phyloP scores from a whole-genome alignment of 2,797 vertebrate species.

The Enteromius paludinosus region DNA sequence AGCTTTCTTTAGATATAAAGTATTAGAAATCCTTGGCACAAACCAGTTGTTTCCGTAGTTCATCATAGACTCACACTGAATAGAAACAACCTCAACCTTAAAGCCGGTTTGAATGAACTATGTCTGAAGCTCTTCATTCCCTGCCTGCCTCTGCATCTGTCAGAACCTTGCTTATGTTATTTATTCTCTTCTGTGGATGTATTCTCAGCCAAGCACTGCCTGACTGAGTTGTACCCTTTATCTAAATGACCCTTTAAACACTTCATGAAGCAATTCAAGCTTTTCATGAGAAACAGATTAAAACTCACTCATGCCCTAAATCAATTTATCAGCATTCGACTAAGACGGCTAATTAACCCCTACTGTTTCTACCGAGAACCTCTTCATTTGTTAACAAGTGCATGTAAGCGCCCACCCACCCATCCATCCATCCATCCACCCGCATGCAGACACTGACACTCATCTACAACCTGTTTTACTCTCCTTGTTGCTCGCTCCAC shows the following conservation, averaged over 20 bases:
- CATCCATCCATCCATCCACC: background rate
- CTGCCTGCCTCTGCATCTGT: background rate
- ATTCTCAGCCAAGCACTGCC: conserved; percentile 13
- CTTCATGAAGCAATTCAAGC: conserved; percentile 44
- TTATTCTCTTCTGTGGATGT: conserved; percentile 20
- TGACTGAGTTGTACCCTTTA: conserved; percentile 51
- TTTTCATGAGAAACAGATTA: conserved; percentile 56
- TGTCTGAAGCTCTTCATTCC: background rate
- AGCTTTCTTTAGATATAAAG: background rate
- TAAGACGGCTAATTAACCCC: conserved; percentile 51
- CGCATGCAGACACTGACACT: background rate
- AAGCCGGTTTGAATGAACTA: background rate
- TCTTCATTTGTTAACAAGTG: conserved; percentile 52
- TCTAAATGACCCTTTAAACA: conserved; percentile 55
- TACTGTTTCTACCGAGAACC: conserved; percentile 40
- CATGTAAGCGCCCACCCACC: conserved; percentile 20
- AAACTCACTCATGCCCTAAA: conserved; percentile 56
- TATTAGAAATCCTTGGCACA: background rate
- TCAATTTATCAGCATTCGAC: conserved; percentile 54
- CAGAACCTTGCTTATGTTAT: conserved; percentile 22
- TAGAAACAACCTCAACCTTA: background rate
- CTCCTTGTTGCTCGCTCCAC: conserved; percentile 35
- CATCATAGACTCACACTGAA: background rate
- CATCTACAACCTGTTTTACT: conserved; percentile 4
- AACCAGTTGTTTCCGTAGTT: background rate